Conservation (phyloP, 2,797 vertebrate genomes). For the Leptodactylus fallax region DNA sequence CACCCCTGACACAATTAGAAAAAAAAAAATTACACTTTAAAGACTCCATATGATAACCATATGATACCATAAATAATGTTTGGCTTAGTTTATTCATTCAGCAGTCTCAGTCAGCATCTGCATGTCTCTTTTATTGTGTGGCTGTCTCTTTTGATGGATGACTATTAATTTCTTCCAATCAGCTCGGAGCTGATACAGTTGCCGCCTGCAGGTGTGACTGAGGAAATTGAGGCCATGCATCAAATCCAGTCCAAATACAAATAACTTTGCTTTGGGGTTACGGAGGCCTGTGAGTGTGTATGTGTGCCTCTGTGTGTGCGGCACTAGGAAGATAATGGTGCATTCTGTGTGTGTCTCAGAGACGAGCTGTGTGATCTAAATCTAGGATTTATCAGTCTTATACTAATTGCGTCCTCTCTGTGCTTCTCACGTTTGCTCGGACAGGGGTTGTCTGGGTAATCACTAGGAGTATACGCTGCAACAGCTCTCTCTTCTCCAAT, state of each 20-base stretch:
- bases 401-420: conserved; percentile 53
- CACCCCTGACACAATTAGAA: too few species aligned
- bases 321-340: conserved; percentile 15
- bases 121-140: conserved; percentile 30
- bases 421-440: conserved; percentile 44
- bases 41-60: too few species aligned
- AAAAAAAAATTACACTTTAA: too few species aligned
- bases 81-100: too few species aligned
- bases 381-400: conserved; percentile 55
- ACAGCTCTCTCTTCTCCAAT: conserved; percentile 16
- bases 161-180: conserved; percentile 62
- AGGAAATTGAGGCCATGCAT: conserved; percentile 63
- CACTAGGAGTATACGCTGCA: background rate
- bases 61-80: too few species aligned
- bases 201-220: conserved; percentile 54
- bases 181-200: conserved; percentile 55
- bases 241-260: conserved; percentile 62
- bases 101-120: conserved; percentile 16
- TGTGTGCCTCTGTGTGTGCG: background rate
- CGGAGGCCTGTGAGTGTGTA: conserved; percentile 34
- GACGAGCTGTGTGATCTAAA: conserved; percentile 38
- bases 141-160: conserved; percentile 64
- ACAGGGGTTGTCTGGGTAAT: conserved; percentile 44
- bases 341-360: conserved; percentile 47
- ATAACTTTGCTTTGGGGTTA: conserved; percentile 51